phyloP scores from a whole-genome alignment of 2,113 vertebrate genomes.

The Accipiter cooperii region DNA sequence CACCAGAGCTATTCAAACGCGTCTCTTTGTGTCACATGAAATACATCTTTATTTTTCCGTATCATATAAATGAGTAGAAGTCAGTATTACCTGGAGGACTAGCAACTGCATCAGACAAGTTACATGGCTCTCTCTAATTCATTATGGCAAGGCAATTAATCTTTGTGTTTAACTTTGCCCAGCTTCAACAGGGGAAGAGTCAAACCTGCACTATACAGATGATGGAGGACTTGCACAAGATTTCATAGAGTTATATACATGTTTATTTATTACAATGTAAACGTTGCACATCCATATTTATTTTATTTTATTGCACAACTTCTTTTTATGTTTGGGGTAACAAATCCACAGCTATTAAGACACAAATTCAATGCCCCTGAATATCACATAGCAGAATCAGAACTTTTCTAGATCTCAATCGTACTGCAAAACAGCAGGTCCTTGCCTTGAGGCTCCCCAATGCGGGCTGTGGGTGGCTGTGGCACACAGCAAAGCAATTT shows the following conservation, averaged over 20 bases:
- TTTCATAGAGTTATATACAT: neutral
- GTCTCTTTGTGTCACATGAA: neutral
- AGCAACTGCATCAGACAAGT: neutral
- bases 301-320: neutral
- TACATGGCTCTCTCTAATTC: neutral
- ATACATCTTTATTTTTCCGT: neutral
- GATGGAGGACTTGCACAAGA: neutral
- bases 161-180: neutral
- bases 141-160: neutral
- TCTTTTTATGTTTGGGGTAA: neutral
- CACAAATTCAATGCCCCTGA: neutral
- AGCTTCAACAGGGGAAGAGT: neutral
- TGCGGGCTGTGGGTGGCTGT: rapidly evolving
- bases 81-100: neutral
- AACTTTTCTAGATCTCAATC: neutral
- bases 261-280: neutral
- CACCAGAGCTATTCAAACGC: neutral
- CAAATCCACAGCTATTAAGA: neutral
- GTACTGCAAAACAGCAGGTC: neutral
- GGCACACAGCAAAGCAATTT: neutral
- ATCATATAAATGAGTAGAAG: neutral
- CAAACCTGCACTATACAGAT: neutral
- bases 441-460: neutral
- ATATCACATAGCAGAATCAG: neutral
- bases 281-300: neutral